Evolutionary conservation across 2,888 invertebrate species (phyloP).

Genomic region (Drosophila mulleri): DNA sequence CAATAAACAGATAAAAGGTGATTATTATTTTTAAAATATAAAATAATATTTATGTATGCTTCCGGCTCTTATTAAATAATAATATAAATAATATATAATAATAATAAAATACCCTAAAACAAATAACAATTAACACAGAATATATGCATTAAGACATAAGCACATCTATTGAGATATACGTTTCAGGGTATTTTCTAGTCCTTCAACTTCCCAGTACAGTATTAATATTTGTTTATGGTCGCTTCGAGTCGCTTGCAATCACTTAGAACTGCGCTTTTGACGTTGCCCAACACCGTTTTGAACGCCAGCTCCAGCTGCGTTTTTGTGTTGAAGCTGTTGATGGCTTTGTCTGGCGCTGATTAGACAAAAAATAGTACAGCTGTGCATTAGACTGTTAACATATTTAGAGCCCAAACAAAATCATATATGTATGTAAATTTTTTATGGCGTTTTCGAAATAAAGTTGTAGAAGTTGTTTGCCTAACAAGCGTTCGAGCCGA

Average conservation of each 20-base stretch:
- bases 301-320: constrained; percentile 69
- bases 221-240: neutral
- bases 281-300: constrained; percentile 43
- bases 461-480: constrained; percentile 18
- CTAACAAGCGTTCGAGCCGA: neutral
- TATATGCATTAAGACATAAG: too few species aligned
- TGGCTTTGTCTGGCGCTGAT: constrained; percentile 33
- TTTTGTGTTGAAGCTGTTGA: constrained; percentile 48
- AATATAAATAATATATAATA: too few species aligned
- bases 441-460: constrained; percentile 5
- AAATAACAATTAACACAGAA: too few species aligned
- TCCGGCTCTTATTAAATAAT: too few species aligned
- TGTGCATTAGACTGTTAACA: constrained; percentile 35
- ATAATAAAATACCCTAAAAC: too few species aligned
- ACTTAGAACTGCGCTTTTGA: constrained; percentile 35
- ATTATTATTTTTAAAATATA: too few species aligned
- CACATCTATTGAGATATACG: too few species aligned
- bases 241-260: constrained; percentile 24
- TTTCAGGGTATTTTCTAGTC: neutral
- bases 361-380: constrained; percentile 27
- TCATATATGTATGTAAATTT: constrained; percentile 9
- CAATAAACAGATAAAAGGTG: too few species aligned
- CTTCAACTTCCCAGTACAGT: neutral
- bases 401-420: constrained; percentile 23
- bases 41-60: too few species aligned